phyloP scores from a whole-genome alignment of 2,797 vertebrate genomes.

The Poecile montanus region DNA sequence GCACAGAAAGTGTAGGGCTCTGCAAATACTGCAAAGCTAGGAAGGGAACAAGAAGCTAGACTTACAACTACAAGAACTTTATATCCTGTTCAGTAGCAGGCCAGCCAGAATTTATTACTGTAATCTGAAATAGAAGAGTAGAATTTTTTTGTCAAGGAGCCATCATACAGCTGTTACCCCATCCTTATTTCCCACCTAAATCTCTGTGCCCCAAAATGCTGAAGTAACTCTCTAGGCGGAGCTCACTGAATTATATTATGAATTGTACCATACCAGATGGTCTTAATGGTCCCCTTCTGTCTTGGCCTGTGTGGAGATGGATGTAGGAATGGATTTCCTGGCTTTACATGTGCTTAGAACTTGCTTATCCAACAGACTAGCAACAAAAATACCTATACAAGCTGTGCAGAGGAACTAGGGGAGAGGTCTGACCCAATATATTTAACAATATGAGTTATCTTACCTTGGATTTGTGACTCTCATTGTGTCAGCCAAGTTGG shows the following conservation, averaged over 20 bases:
- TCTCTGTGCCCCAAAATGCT: background rate
- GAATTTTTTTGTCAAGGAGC: background rate
- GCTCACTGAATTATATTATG: background rate
- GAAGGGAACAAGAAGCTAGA: background rate
- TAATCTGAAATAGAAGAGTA: background rate
- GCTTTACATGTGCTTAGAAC: background rate
- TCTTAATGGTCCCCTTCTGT: background rate
- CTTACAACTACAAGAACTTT: background rate
- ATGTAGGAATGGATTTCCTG: background rate
- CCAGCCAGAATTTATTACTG: background rate
- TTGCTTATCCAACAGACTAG: background rate
- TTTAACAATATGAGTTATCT: background rate
- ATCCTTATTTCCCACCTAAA: background rate
- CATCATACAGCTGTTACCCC: background rate
- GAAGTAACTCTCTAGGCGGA: background rate
- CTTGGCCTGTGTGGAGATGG: background rate
- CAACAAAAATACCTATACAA: background rate
- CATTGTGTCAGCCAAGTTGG: background rate
- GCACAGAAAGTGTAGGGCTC: background rate
- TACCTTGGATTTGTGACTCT: background rate
- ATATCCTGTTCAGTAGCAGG: background rate
- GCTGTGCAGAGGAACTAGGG: background rate
- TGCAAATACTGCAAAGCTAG: background rate
- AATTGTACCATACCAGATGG: background rate
- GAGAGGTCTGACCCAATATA: background rate